phyloP scores from a whole-genome alignment of 2,888 invertebrate species.

The Pseudococcus viburni region DNA sequence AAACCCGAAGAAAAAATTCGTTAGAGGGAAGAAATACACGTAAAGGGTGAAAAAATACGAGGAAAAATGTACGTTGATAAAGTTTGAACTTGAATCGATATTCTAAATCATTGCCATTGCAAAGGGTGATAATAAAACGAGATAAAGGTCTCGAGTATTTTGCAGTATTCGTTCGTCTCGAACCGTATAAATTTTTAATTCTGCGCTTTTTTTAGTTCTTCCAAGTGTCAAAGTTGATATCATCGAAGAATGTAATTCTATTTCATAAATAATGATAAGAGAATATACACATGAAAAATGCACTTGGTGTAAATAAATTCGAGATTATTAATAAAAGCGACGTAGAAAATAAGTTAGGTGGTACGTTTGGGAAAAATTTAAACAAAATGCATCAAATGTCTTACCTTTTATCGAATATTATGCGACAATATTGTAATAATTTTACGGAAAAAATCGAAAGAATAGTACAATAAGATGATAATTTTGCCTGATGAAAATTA shows the following conservation, averaged over 20 bases:
- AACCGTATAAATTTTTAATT: background rate
- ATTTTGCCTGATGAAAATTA: background rate
- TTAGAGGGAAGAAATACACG: background rate
- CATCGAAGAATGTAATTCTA: background rate
- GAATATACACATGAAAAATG: background rate
- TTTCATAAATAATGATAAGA: background rate
- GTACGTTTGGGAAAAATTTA: background rate
- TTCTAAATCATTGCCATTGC: constrained; percentile 3
- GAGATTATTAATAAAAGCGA: background rate
- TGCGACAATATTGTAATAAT: constrained; percentile 11
- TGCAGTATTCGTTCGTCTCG: background rate
- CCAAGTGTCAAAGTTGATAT: background rate
- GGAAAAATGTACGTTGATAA: background rate
- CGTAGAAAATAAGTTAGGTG: background rate
- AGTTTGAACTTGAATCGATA: constrained; percentile 23
- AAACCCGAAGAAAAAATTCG: background rate
- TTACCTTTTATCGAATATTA: constrained; percentile 21
- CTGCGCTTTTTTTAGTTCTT: background rate
- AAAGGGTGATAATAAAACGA: constrained; percentile 6
- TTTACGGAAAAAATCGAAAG: constrained; percentile 46
- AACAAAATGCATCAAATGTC: background rate
- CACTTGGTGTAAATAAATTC: background rate
- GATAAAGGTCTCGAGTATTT: background rate
- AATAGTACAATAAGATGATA: constrained; percentile 24
- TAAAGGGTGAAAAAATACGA: background rate